Evolutionary conservation across 2,797 vertebrate genomes (phyloP).

Genomic region (Urophycis tenuis): DNA sequence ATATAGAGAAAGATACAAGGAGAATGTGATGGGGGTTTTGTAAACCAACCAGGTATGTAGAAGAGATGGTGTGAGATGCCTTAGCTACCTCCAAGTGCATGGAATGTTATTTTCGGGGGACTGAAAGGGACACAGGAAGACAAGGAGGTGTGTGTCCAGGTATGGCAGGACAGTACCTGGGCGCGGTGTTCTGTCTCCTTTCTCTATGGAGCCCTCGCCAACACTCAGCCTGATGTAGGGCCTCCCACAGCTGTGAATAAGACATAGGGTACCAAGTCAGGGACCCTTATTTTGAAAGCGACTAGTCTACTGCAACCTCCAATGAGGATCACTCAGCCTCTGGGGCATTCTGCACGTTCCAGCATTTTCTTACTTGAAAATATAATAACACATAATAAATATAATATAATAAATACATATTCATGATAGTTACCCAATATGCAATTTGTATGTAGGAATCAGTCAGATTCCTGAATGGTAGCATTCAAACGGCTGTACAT

Average conservation of each 20-base stretch:
- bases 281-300: slow-evolving; percentile 7
- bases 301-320: neutral
- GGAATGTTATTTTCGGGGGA: neutral
- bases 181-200: slow-evolving; percentile 71
- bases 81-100: neutral
- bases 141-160: too few species aligned
- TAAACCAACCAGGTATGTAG: neutral
- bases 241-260: slow-evolving; percentile 82
- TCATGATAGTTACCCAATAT: neutral
- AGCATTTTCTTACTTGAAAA: neutral
- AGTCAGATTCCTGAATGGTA: neutral
- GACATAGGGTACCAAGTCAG: slow-evolving; percentile 24
- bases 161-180: slow-evolving; percentile 68
- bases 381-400: neutral
- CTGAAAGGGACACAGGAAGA: neutral
- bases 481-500: neutral
- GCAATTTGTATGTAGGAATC: neutral
- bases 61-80: neutral
- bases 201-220: slow-evolving; percentile 73
- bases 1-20: too few species aligned
- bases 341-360: neutral
- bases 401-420: neutral
- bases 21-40: too few species aligned
- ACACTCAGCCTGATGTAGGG: slow-evolving; percentile 78
- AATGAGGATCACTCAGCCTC: neutral